Base-by-base conservation (phyloP, 2,888 invertebrate species). In the Nasonovia ribisnigri region DNA sequence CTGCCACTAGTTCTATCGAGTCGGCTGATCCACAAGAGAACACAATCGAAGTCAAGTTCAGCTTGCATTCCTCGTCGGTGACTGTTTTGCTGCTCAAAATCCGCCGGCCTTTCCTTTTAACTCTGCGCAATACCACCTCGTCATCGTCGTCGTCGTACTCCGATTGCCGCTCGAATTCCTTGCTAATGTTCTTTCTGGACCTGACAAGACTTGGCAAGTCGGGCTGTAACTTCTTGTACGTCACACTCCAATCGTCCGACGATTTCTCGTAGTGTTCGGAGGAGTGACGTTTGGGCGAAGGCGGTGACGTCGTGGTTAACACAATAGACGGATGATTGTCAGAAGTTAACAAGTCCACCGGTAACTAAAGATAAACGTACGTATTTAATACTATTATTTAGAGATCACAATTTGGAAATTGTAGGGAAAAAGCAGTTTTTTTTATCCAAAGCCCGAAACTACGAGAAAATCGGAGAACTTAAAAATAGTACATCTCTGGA, bases 1-100 rank as follows among this genome's bases (percentile, higher is more conserved):
- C 97, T 77, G 97, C 97, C 95, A 97, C 97, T 95, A 98, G 97
- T 96, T 98, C 98, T 97, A 98, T 97, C 94, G 97, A 97, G 96
- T 98, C 98, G 94, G 96, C 96, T 84, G 97, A 97, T 95, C 97
- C 97, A 95, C 98, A 98, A 13, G 94, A 94, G 51, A 94, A 94
- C 24, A 86, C 57, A 26, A 94, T 84, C 84, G 94, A 94, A 24
- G 94, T 94, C 51, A 94, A 92, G 88, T 94, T 94, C 91, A 94
- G 88, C 29, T 94, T 51, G 92, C 87, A 94, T 57, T 94, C 43
- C 36, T 94, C 90, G 42, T 94, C 87, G 60, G 11, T 11, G 1
- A 36, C 20, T n/a, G 84, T 57, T 42, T 93, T 90, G 51, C 89
- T 93, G 86, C 48, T 93, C 60, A 90, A 42, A 6, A 60, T 86